Evolutionary conservation across 2,797 vertebrate genomes (phyloP), one percentile per base, ranked within the genome.

Genomic region (Steatocranus sp.): DNA sequence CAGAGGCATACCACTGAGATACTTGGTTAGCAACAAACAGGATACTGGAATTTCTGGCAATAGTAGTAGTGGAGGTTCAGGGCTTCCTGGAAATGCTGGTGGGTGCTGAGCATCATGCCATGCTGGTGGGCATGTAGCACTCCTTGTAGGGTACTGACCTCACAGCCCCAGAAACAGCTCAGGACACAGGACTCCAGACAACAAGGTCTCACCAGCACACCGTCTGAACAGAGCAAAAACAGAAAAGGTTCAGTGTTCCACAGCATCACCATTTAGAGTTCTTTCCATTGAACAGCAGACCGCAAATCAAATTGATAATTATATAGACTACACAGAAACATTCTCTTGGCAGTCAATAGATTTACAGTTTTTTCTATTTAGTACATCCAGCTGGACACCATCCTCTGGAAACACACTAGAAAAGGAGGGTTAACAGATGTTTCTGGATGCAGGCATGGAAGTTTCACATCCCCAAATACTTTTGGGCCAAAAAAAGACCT

Each of bases 131-230:
- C 95, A 92, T 97, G 96, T 80, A 99, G 94, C 0, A 95, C 97
- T 43, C 93, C 92, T 2, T 99, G 97, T 23, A 99, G 90, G 20
- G 95, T 97, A 20, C 94, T 93, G n/a, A 98, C 94, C 3, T 94
- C 95, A 92, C 98, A 99, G 63, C 98, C 98, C 98, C 98, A 99
- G 91, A 97, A 99, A 93, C 97, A 98, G 3, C 95, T 98, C 2
- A 99, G 96, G 63, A 96, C 78, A 85, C 97, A 97, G 4, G 97
- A 95, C 94, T 98, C 97, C 91, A 99, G 94, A 76, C 98, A 99
- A 74, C 95, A 94, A 5, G 96, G 93, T 48, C 56, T 95, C 93
- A 99, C 48, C 0, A 87, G 89, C 18, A 97, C 82, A 5, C 98
- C 98, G n/a, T 93, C 98, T 97, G 76, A 23, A 70, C 15, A 49